A percentile compares a stretch with the other conserved stretches of the same genome.
Conservation (phyloP, 1,140 invertebrate genomes). For the Drepana arcuata region DNA sequence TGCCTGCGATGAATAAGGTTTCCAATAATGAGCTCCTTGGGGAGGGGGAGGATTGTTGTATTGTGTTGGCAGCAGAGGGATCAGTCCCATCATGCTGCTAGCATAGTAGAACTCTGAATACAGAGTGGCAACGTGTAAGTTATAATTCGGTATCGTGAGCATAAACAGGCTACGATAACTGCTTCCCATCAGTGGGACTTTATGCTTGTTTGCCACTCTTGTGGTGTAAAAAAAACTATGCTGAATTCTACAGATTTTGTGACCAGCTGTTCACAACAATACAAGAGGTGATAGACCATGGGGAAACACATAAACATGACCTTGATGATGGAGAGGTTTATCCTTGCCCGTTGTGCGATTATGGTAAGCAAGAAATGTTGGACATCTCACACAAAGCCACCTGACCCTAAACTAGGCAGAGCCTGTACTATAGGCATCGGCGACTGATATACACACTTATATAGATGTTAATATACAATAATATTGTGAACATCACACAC, state of each 20-base stretch:
- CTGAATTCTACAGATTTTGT: slow-evolving; percentile 37
- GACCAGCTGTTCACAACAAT: slow-evolving; percentile 30
- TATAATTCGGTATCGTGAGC: background rate
- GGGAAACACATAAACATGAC: slow-evolving; percentile 44
- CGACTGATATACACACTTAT: too few species aligned
- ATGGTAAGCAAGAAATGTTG: slow-evolving; percentile 30
- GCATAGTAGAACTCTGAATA: background rate
- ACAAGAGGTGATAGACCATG: slow-evolving; percentile 31
- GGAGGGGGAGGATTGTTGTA: too few species aligned
- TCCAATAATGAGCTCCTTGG: too few species aligned
- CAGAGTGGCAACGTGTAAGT: background rate
- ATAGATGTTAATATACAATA: too few species aligned
- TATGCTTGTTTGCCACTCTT: background rate
- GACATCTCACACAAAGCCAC: too few species aligned
- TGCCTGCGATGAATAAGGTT: too few species aligned
- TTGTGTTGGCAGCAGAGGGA: too few species aligned
- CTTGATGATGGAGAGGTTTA: slow-evolving; percentile 38
- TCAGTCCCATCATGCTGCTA: background rate
- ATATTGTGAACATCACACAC: too few species aligned
- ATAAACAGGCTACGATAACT: background rate
- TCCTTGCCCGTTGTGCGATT: slow-evolving; percentile 51
- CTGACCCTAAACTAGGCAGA: too few species aligned
- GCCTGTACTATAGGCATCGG: too few species aligned
- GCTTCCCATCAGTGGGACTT: background rate
- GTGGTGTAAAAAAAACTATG: background rate